Conservation (phyloP, 2,888 invertebrate species). For the Phania funesta region DNA sequence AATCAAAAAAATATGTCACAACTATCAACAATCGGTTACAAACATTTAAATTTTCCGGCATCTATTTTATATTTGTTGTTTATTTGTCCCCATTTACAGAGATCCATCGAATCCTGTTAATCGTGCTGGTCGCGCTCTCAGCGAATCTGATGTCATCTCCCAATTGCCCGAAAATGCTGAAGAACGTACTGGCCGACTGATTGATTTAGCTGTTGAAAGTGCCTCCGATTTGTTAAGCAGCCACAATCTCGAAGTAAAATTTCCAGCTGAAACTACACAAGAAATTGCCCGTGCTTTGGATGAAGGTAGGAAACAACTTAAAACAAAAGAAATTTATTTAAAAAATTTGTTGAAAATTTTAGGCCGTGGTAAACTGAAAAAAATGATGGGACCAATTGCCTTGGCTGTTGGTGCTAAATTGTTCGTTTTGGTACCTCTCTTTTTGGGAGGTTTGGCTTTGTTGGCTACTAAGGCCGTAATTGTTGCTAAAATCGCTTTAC, state of each 20-base stretch:
- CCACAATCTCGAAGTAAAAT: constrained; percentile 85
- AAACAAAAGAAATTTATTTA: constrained; percentile 4
- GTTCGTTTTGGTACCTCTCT: constrained; percentile 85
- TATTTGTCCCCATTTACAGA: constrained; percentile 71
- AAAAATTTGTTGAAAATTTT: constrained; percentile 59
- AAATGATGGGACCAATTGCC: constrained; percentile 85
- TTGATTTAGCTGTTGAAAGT: constrained; percentile 83
- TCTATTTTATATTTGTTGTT: too few species aligned
- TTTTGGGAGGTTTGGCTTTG: constrained; percentile 87
- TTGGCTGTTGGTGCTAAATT: constrained; percentile 87
- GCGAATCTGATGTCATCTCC: constrained; percentile 81
- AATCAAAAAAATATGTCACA: too few species aligned
- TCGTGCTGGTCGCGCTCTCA: constrained; percentile 79
- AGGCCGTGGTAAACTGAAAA: constrained; percentile 90
- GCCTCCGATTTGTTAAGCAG: constrained; percentile 83
- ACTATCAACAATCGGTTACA: too few species aligned
- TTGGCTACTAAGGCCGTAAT: constrained; percentile 89
- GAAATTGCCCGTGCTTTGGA: constrained; percentile 87
- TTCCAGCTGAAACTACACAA: constrained; percentile 85
- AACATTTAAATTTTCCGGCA: too few species aligned
- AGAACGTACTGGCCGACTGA: constrained; percentile 82
- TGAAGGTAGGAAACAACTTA: constrained; percentile 84
- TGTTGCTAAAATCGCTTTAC: constrained; percentile 88
- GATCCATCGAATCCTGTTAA: constrained; percentile 76
- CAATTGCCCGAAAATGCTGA: constrained; percentile 81